Evolutionary conservation across 2,113 vertebrate genomes (phyloP).

Genomic region (Pachycephala philippinensis): DNA sequence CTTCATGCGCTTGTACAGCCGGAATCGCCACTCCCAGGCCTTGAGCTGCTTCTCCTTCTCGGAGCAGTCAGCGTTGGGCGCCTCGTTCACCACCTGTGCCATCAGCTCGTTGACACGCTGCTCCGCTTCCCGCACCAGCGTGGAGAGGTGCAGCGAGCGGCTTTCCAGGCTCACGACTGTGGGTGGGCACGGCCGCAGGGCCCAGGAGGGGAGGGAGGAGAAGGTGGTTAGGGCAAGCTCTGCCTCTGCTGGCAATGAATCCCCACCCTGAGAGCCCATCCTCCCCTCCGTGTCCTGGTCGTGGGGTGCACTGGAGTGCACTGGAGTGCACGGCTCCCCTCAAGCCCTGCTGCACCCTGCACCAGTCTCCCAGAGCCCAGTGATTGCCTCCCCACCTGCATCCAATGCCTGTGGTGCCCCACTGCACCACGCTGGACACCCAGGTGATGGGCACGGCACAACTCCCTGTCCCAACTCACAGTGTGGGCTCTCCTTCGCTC

Average conservation of each 20-base stretch:
- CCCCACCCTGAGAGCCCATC: background rate
- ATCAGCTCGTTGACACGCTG: constrained; percentile 81
- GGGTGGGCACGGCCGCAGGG: rapidly evolving
- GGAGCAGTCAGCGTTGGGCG: constrained; percentile 71
- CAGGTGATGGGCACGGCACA: rapidly evolving
- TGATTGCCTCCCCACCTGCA: rapidly evolving
- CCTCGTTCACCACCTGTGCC: constrained; percentile 77
- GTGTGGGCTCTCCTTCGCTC: constrained; percentile 90
- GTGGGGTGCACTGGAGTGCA: rapidly evolving
- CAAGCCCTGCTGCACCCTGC: background rate
- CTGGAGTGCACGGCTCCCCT: rapidly evolving
- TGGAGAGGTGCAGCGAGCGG: constrained; percentile 81
- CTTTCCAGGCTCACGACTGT: constrained; percentile 86
- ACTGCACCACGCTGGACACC: background rate
- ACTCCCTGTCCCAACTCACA: constrained; percentile 73
- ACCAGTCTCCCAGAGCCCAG: background rate
- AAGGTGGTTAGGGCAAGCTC: background rate
- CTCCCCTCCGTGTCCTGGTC: background rate
- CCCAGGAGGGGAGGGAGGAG: background rate
- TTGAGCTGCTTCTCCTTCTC: constrained; percentile 86
- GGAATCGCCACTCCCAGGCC: constrained; percentile 88
- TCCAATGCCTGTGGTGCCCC: rapidly evolving
- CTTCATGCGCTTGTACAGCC: constrained; percentile 90
- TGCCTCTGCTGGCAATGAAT: background rate
- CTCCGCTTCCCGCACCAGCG: constrained; percentile 85